Evolutionary conservation across 2,888 invertebrate species (phyloP), one percentile per base, ranked within the genome.

Genomic region (Noctua comes): DNA sequence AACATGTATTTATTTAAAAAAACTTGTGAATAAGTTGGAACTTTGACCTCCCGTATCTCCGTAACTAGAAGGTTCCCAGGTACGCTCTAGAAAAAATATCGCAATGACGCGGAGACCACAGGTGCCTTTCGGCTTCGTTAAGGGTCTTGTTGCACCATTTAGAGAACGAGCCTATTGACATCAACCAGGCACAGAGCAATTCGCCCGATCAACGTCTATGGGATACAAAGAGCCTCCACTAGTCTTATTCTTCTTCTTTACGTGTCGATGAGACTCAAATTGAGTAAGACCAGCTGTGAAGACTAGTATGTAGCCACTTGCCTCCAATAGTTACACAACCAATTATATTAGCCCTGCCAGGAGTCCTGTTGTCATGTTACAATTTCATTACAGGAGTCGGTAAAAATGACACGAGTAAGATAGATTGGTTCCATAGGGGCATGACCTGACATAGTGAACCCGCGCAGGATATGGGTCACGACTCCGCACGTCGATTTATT

Each of bases 401-500:
- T 62, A 36, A 36, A 64, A 21, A 6, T 64, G 64, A 36, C 64
- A 36, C 64, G 36, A 36, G 10, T 5, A 64, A 64, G 36, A 64
- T 5, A 11, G 21, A 36, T 64, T 21, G 64, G 31, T 10, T 36
- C 64, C 36, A 64, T 64, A 64, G 64, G 64, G 64, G 64, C 64
- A 36, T 64, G 64, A 64, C 64, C 64, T 64, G 36, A 64, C 64
- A 36, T 62, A 21, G 64, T 64, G 8, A 66, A 66, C 66, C 27
- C 66, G 66, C 66, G 1, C 66, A 43, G 18, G 40, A 68, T 68
- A 46, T 68, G 27, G 68, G 68, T 68, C 68, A 66, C 46, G 66
- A 66, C 66, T 27, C 66, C n/a, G 66, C 66, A 43, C 66, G 66
- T 27, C 66, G n/a, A 43, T 66, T 31, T 65, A 65, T 65, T 43